phyloP scores from a whole-genome alignment of 2,888 invertebrate species.

The Druceiella hillmani region DNA sequence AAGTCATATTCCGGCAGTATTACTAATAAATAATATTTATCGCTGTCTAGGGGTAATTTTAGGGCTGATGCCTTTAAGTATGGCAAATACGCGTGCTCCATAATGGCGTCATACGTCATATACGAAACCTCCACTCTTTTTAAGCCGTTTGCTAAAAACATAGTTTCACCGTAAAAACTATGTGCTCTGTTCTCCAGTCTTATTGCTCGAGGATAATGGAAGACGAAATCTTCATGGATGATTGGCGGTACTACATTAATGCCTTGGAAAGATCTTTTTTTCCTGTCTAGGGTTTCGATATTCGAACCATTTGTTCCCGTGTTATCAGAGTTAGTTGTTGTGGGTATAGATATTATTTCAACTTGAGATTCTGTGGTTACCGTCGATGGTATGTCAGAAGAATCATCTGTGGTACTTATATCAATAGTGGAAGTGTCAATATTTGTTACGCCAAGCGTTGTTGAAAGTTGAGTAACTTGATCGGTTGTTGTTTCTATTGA shows the following conservation, averaged over 20 bases:
- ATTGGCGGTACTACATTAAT: constrained; percentile 39
- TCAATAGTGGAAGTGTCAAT: too few relatives aligned
- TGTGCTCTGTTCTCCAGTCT: constrained; percentile 30
- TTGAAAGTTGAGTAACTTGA: too few relatives aligned
- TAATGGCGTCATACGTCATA: constrained; percentile 70
- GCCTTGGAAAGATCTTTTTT: constrained; percentile 42
- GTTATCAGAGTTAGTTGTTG: constrained; percentile 9
- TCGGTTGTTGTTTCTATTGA: too few relatives aligned
- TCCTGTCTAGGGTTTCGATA: constrained; percentile 36
- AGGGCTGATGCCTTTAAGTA: constrained; percentile 66
- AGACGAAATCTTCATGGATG: constrained; percentile 36
- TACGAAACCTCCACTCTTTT: constrained; percentile 55
- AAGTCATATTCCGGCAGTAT: constrained; percentile 63
- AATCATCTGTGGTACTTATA: too few relatives aligned
- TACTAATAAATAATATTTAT: constrained; percentile 71
- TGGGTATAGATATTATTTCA: constrained; percentile 20
- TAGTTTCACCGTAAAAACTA: constrained; percentile 30
- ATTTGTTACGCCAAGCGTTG: too few relatives aligned
- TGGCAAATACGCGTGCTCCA: constrained; percentile 70
- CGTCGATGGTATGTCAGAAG: constrained; percentile 15
- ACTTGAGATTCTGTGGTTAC: constrained; percentile 21
- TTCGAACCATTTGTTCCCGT: constrained; percentile 27
- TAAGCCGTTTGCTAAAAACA: constrained; percentile 43
- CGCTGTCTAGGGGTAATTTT: constrained; percentile 74
- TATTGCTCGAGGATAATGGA: constrained; percentile 36